These are phyloP conservation scores for Aricia agestis DNA, from an alignment of 1,140 invertebrate species.

Conservation along the genomic window DNA sequence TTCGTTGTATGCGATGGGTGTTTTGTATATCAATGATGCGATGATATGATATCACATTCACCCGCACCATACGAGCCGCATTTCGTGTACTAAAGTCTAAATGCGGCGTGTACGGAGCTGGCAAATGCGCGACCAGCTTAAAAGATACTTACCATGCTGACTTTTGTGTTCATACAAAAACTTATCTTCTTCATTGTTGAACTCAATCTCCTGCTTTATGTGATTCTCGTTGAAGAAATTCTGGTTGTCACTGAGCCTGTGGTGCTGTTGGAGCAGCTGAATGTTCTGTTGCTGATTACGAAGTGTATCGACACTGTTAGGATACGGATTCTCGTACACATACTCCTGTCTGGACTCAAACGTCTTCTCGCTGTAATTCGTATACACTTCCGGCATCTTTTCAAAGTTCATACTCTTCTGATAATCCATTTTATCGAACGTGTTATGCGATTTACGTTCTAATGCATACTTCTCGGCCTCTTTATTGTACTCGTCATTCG, in stretches of 20 bases:
- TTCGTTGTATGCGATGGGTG: too few species aligned
- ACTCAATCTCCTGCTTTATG: slow-evolving; percentile 65
- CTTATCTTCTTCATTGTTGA: slow-evolving; percentile 54
- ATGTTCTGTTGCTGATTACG: slow-evolving; percentile 63
- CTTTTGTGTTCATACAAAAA: slow-evolving; percentile 45
- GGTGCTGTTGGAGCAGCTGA: slow-evolving; percentile 53
- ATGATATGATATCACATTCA: too few species aligned
- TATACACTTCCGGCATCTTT: slow-evolving; percentile 44
- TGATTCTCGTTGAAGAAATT: slow-evolving; percentile 64
- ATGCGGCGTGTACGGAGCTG: too few species aligned
- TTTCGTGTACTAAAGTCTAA: too few species aligned
- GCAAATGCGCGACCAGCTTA: too few species aligned
- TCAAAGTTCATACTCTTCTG: slow-evolving; percentile 40
- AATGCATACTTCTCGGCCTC: slow-evolving; percentile 64
- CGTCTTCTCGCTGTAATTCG: slow-evolving; percentile 35
- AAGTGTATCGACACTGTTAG: slow-evolving; percentile 51
- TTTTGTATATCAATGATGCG: too few species aligned
- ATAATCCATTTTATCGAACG: slow-evolving; percentile 48
- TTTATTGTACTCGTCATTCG: slow-evolving; percentile 64
- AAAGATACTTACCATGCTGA: background rate
- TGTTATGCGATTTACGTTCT: slow-evolving; percentile 50
- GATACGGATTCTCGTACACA: slow-evolving; percentile 42
- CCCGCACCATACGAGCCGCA: too few species aligned
- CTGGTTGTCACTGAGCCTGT: slow-evolving; percentile 55
- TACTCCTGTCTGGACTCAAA: slow-evolving; percentile 30